Evolutionary conservation across 2,113 vertebrate species (phyloP).

Genomic region (Neolamprologus falcicula): DNA sequence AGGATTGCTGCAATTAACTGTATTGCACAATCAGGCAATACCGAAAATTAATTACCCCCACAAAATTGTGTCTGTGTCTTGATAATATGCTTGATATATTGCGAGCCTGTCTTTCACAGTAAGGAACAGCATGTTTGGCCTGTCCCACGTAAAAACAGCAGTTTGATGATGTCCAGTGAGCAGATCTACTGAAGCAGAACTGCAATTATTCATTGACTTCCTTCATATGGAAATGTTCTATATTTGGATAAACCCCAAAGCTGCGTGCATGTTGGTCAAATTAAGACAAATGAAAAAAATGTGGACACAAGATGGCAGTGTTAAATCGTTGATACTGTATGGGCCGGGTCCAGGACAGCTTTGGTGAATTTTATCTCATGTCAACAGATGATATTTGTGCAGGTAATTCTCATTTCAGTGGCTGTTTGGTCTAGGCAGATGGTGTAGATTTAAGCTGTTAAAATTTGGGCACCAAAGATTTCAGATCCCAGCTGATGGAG

Average conservation of each 20-base stretch:
- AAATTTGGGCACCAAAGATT: conserved; percentile 8
- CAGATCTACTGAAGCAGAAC: background rate
- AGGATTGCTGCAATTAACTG: background rate
- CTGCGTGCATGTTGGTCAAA: background rate
- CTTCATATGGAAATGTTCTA: background rate
- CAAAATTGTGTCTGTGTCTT: background rate
- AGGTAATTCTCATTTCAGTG: conserved; percentile 2
- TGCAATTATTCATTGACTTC: background rate
- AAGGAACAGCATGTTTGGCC: background rate
- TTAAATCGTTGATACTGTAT: background rate
- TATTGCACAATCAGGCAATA: background rate
- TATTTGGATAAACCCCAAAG: background rate
- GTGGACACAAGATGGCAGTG: conserved; percentile 59
- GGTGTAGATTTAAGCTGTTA: conserved; percentile 22
- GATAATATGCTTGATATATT: background rate
- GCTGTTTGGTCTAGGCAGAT: conserved; percentile 38
- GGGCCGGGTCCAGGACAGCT: background rate
- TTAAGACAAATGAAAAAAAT: background rate
- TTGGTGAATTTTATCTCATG: conserved; percentile 14
- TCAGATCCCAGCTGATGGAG: background rate
- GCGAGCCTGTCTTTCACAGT: background rate
- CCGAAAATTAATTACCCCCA: background rate
- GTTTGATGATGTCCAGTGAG: background rate
- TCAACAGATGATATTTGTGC: conserved; percentile 28
- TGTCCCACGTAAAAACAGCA: background rate